Evolutionary conservation across 2,888 invertebrate genomes (phyloP).

Genomic region (Drosophila cognata): DNA sequence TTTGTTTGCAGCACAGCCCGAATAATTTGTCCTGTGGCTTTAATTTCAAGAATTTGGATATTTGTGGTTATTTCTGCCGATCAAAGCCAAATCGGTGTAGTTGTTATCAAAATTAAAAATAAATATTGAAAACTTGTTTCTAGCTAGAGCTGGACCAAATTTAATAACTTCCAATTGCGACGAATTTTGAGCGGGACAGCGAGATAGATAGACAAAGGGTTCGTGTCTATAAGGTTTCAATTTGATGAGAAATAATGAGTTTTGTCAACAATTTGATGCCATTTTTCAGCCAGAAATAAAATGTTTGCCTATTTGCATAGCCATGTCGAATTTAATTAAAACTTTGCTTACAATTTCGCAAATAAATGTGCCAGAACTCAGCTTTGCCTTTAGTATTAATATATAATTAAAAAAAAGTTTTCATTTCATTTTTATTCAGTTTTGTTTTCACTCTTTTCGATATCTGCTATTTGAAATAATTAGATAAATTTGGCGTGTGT

Average conservation of each 20-base stretch:
- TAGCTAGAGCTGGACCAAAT: not conserved
- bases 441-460: not conserved
- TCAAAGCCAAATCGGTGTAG: not conserved
- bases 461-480: not conserved
- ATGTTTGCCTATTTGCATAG: not conserved
- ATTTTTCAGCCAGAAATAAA: not conserved
- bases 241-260: not conserved
- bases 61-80: conserved; percentile 6
- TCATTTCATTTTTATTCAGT: not conserved
- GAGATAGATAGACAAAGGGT: not conserved
- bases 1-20: not conserved
- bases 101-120: no score
- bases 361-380: not conserved
- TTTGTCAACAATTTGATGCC: not conserved
- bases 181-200: not conserved
- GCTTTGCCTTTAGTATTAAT: not conserved
- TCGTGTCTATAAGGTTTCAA: no score
- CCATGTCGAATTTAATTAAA: not conserved
- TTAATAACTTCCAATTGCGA: not conserved
- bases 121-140: not conserved
- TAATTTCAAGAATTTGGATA: not conserved
- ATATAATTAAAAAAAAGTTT: not conserved
- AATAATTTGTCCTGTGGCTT: conserved; percentile 15
- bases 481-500: not conserved
- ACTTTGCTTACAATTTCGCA: not conserved